phyloP scores from a whole-genome alignment of 2,113 vertebrate species.

The Cathartes aura region DNA sequence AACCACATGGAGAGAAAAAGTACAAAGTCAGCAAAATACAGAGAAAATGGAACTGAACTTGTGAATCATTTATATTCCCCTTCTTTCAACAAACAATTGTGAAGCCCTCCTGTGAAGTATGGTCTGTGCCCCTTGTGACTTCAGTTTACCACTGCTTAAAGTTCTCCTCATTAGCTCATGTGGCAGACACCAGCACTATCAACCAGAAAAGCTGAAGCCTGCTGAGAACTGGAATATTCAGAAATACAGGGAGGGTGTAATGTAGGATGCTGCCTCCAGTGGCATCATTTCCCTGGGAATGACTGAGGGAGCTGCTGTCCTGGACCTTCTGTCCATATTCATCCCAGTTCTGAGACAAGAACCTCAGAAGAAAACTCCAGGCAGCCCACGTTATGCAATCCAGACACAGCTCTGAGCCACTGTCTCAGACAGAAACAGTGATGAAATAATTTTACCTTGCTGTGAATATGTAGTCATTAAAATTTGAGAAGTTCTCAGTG shows the following conservation, averaged over 20 bases:
- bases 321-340: neutral
- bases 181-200: neutral
- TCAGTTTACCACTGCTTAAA: neutral
- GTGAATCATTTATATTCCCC: neutral
- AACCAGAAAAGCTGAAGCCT: neutral
- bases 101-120: neutral
- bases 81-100: neutral
- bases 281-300: neutral
- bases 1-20: neutral
- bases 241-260: neutral
- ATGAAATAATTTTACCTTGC: neutral
- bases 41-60: neutral
- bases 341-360: neutral
- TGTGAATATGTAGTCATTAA: neutral
- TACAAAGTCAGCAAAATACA: neutral
- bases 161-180: accelerated
- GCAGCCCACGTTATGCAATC: accelerated
- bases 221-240: neutral
- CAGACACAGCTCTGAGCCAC: neutral
- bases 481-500: neutral
- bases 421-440: neutral
- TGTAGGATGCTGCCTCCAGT: neutral
- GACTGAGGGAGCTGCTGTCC: neutral
- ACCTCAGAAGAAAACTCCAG: neutral
- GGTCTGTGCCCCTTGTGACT: neutral